These are phyloP conservation scores for Chelon labrosus DNA, from an alignment of 2,797 vertebrate genomes.

Conservation along the genomic window DNA sequence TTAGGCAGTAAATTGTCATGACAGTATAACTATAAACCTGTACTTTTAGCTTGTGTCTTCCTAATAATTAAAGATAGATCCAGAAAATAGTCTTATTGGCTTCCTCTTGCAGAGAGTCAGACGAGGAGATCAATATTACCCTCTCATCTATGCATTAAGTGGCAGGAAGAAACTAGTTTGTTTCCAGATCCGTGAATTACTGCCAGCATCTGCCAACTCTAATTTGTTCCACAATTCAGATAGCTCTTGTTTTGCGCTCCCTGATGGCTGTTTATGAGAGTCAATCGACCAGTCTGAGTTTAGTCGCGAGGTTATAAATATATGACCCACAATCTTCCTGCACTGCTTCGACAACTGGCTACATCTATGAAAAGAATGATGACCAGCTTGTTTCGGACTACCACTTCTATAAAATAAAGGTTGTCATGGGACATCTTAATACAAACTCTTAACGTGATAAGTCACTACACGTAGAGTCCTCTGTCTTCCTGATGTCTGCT, in stretches of 20 bases:
- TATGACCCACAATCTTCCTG: no score
- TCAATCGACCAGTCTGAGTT: constrained; percentile 7
- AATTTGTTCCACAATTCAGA: no score
- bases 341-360: no score
- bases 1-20: neutral
- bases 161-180: neutral
- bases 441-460: neutral
- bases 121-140: constrained; percentile 5
- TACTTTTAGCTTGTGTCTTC: no score
- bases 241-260: no score
- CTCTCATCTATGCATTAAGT: constrained; percentile 2
- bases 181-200: constrained; percentile 8
- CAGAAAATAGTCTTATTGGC: neutral
- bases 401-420: neutral
- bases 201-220: neutral
- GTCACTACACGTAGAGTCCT: neutral
- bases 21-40: neutral
- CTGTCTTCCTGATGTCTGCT: neutral
- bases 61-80: neutral
- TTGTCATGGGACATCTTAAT: neutral
- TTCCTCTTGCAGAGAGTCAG: neutral
- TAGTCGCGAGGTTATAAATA: no score
- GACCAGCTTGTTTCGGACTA: neutral
- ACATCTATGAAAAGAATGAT: neutral
- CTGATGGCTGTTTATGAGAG: neutral